A percentile compares a stretch with the other conserved stretches of the same genome.
These are phyloP conservation scores for Cotesia glomerata DNA, from an alignment of 1,140 invertebrate genomes.

Conservation along the genomic window DNA sequence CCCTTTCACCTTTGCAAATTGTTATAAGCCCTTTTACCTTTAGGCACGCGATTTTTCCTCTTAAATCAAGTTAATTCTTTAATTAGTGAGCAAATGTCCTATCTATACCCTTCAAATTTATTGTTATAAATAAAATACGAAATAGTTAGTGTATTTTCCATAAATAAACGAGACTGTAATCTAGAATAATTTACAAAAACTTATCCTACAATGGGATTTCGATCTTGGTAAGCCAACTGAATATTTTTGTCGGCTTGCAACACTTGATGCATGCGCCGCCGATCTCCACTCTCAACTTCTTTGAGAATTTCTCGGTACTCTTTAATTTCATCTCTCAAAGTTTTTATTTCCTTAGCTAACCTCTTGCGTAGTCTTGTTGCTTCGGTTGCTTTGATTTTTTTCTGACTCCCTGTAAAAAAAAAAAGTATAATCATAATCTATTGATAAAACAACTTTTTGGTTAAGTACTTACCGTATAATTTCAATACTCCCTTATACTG, in stretches of 20 bases:
- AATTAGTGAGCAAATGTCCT: too few species aligned
- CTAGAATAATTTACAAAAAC: background rate
- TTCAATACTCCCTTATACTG: conserved; percentile 69
- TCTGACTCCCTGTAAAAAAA: conserved; percentile 63
- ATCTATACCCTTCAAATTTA: too few species aligned
- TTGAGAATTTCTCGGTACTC: conserved; percentile 64
- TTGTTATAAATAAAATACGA: too few species aligned
- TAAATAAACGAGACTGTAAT: too few species aligned
- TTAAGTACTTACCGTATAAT: background rate
- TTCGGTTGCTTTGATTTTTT: conserved; percentile 65
- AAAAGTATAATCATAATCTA: background rate
- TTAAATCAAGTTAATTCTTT: too few species aligned
- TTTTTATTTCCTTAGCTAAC: conserved; percentile 63
- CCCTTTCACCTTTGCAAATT: too few species aligned
- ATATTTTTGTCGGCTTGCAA: conserved; percentile 65
- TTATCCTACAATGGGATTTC: conserved; percentile 58
- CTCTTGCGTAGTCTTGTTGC: conserved; percentile 63
- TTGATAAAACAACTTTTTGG: background rate
- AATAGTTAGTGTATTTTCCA: too few species aligned
- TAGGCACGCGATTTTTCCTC: too few species aligned
- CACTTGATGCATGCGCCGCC: conserved; percentile 63
- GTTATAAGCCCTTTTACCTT: too few species aligned
- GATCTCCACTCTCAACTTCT: conserved; percentile 65
- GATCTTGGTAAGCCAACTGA: conserved; percentile 66
- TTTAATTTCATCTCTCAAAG: conserved; percentile 64